Base-by-base conservation (phyloP, 1,140 invertebrate species). In the Halesus radiatus region DNA sequence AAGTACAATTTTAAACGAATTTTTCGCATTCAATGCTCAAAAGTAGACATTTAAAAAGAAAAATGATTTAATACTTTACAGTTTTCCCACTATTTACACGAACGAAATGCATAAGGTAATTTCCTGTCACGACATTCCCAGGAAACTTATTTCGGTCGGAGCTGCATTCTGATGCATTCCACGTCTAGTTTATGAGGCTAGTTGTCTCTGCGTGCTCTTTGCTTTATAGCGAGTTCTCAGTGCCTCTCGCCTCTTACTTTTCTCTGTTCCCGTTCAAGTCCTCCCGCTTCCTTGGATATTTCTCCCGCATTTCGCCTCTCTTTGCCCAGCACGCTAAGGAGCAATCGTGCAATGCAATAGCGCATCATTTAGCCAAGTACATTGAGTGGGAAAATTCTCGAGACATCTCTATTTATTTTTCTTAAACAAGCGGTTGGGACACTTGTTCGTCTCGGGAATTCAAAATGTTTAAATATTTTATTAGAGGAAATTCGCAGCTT, bases 321-420 rank as follows among this genome's bases (percentile, higher is more conserved):
- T 70, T 70, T 54, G 20, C 50, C 50, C 29, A 74, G 50, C 53
- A 22, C 70, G 16, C 54, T 74, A 23, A 74, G 52, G 26, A 29
- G 70, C 70, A 74, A 74, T 74, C 70, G 70, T 74, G 70, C 70
- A 22, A 53, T 53, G 70, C 70, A 32, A 74, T 53, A 29, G 70
- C 70, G 53, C 70, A 56, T 74, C 70, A 74, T 56, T 74, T 74
- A 56, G 50, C 22, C 18, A 2, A n/a, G 70, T 54, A 4, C 66
- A 29, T 16, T 29, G 62, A 66, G 62, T 66, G 62, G 62, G n/a
- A 66, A 66, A 66, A 66, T 66, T 37, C 37, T 66, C 62, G 16
- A n/a, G 23, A 66, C 62, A 32, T 29, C 6, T 6, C 10, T 64
- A 29, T 66, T 66, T 66, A 26, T 29, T 32, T 26, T 64, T 64